phyloP scores from a whole-genome alignment of 2,888 invertebrate species.

The Rhimphoctona megacephalus region DNA sequence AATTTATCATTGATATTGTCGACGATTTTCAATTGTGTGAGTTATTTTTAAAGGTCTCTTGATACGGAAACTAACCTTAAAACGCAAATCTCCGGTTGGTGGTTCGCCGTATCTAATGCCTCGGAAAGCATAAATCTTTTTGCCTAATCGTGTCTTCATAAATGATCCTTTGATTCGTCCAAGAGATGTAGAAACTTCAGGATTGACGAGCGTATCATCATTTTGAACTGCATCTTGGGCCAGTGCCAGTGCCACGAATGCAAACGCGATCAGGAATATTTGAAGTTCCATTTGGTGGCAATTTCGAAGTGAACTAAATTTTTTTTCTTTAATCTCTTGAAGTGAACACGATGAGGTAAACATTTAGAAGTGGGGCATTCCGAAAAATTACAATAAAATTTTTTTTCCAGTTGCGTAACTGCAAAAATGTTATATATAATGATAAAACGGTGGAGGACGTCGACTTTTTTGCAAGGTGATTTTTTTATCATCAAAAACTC shows the following conservation, averaged over 20 bases:
- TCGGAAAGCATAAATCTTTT: slow-evolving; percentile 64
- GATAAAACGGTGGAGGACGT: too few relatives aligned
- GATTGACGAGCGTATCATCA: not conserved
- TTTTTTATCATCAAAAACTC: too few relatives aligned
- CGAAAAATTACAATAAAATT: not conserved
- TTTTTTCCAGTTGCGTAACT: not conserved
- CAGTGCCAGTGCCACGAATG: not conserved
- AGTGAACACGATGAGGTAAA: too few relatives aligned
- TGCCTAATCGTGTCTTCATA: slow-evolving; percentile 60
- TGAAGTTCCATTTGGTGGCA: not conserved
- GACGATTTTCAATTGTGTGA: too few relatives aligned
- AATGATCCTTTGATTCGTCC: slow-evolving; percentile 65
- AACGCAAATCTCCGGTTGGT: slow-evolving; percentile 65
- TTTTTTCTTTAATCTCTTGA: too few relatives aligned
- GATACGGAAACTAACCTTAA: slow-evolving; percentile 49
- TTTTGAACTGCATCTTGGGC: not conserved
- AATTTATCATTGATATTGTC: too few relatives aligned
- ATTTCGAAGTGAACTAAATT: too few relatives aligned
- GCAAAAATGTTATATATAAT: too few relatives aligned
- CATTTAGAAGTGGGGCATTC: not conserved
- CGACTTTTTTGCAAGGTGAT: too few relatives aligned
- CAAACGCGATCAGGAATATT: slow-evolving; percentile 3
- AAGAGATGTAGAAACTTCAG: slow-evolving; percentile 65
- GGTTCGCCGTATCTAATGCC: slow-evolving; percentile 68
- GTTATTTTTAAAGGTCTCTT: too few relatives aligned